phyloP scores from a whole-genome alignment of 2,888 invertebrate genomes.

The Azorinus chamasolen region DNA sequence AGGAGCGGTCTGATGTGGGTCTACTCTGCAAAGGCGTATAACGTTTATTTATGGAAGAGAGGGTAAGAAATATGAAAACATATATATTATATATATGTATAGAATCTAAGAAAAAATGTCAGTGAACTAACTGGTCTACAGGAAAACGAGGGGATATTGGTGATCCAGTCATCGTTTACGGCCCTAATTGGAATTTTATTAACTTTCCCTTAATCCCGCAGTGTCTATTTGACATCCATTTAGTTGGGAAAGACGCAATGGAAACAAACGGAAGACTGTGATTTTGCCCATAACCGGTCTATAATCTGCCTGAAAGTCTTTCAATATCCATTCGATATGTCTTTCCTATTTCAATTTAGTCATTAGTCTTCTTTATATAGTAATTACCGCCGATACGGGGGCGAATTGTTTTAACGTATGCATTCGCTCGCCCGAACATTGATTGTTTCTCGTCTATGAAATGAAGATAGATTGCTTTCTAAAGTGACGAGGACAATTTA shows the following conservation, averaged over 20 bases:
- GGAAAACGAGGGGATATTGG: too few relatives aligned
- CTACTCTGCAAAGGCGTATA: too few relatives aligned
- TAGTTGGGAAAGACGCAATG: constrained; percentile 38
- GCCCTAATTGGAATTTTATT: constrained; percentile 40
- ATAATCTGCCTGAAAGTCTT: constrained; percentile 53
- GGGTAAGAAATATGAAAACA: too few relatives aligned
- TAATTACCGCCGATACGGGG: constrained; percentile 31
- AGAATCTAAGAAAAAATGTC: too few relatives aligned
- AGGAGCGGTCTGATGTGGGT: too few relatives aligned
- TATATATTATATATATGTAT: too few relatives aligned
- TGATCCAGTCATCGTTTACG: neutral
- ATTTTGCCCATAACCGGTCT: constrained; percentile 60
- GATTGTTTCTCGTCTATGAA: too few relatives aligned
- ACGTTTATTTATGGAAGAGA: too few relatives aligned
- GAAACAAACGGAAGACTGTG: constrained; percentile 44
- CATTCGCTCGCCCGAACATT: constrained; percentile 8
- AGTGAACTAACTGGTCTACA: too few relatives aligned
- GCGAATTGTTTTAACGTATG: constrained; percentile 54
- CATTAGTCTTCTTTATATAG: constrained; percentile 49
- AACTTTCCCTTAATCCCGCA: constrained; percentile 23
- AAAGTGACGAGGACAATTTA: too few relatives aligned
- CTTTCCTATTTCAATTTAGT: constrained; percentile 55
- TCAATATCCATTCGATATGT: constrained; percentile 51
- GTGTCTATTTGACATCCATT: constrained; percentile 37
- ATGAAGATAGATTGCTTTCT: too few relatives aligned